Evolutionary conservation across 2,888 invertebrate species (phyloP), one percentile per base, ranked within the genome.

Genomic region (Andrena haemorrhoa): DNA sequence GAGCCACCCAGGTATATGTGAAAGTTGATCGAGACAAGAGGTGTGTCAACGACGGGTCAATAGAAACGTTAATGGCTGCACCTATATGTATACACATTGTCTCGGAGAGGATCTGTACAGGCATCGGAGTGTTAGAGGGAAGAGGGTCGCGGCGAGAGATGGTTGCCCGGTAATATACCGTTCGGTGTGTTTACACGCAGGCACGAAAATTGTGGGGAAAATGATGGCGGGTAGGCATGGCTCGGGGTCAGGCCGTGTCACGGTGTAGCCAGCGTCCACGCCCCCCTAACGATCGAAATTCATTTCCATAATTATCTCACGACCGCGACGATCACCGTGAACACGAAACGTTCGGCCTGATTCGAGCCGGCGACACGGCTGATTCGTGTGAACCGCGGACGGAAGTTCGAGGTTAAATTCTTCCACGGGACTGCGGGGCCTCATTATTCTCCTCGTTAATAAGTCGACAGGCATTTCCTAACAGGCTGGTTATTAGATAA

Each of bases 251-350:
- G 84, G 86, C 86, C 90, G 86, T 89, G 89, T 87, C 89, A 89
- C 83, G 87, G 88, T 79, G 84, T 72, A 87, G 75, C 85, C 79
- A 84, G 85, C 74, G 73, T 86, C 85, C 88, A 91, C 90, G 91
- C 90, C 91, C 84, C 89, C 90, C 81, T 91, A 91, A 90, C 90
- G 91, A 91, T 91, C 90, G 88, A 91, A 90, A 90, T 91, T 88
- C 89, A 91, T 91, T 91, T 91, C 91, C 91, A 91, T 91, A 89
- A 89, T 89, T 89, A 89, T 90, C 89, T 88, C 90, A 89, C 89
- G 89, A 86, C 63, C 86, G 75, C 47, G 83, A 71, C 72, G 85
- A 79, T 82, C 80, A 33, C 61, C 76, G 77, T 72, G 12, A 64
- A 68, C 69, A 16, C 33, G 82, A 75, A 79, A 81, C 72, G 69